A percentile compares a stretch with the other conserved stretches of the same genome.
These are phyloP conservation scores for Brachyptera risi DNA, from an alignment of 2,888 invertebrate species.

Conservation along the genomic window DNA sequence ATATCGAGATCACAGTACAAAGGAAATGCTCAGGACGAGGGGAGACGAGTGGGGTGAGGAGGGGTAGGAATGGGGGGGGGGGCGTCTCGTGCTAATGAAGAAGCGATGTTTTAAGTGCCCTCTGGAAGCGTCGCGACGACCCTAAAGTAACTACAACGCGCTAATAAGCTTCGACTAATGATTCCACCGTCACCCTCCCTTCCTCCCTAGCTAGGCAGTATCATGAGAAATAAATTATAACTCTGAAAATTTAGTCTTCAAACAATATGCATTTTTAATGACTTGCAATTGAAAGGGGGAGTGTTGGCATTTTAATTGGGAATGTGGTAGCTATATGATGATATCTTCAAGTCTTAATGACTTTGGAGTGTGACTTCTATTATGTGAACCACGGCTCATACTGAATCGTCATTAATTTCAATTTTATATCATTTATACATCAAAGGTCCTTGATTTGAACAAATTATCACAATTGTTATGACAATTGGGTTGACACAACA, in stretches of 20 bases:
- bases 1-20: too few species aligned
- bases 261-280: slow-evolving; percentile 8
- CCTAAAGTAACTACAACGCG: background rate
- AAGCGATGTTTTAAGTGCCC: slow-evolving; percentile 19
- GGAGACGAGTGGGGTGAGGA: background rate
- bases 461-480: too few species aligned
- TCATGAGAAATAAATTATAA: slow-evolving; percentile 2
- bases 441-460: too few species aligned
- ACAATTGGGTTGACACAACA: too few species aligned
- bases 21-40: background rate
- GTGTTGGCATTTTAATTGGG: too few species aligned
- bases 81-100: slow-evolving; percentile 21
- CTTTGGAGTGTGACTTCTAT: too few species aligned
- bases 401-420: too few species aligned
- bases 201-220: background rate
- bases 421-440: too few species aligned
- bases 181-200: slow-evolving; percentile 11
- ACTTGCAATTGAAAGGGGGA: background rate
- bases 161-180: slow-evolving; percentile 24
- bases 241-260: slow-evolving; percentile 1
- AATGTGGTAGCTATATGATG: too few species aligned
- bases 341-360: too few species aligned
- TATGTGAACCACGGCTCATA: too few species aligned
- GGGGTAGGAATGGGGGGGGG: slow-evolving; percentile 14
- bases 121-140: slow-evolving; percentile 7